phyloP scores from a whole-genome alignment of 2,888 invertebrate genomes.

The Dysmachus trigonus region DNA sequence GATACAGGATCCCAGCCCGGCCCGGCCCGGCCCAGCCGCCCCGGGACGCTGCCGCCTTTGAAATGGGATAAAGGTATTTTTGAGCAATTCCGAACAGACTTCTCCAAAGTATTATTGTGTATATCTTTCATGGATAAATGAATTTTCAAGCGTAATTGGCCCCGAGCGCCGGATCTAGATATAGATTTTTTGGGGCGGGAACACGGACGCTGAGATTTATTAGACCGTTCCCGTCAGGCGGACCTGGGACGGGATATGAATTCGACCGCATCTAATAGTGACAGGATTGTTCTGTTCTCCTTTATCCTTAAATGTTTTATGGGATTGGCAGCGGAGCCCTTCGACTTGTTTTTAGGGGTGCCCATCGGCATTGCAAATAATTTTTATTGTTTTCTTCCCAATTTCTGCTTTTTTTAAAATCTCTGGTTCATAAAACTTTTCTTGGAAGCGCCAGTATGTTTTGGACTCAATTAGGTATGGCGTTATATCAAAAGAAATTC shows the following conservation, averaged over 20 bases:
- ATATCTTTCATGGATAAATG: conserved; percentile 27
- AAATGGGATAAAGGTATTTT: conserved; percentile 26
- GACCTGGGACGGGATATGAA: background rate
- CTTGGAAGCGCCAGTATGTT: background rate
- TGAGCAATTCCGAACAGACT: conserved; percentile 6
- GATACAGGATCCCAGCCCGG: background rate
- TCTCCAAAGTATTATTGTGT: conserved; percentile 30
- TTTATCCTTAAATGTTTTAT: background rate
- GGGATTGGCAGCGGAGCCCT: background rate
- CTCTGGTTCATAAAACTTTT: background rate
- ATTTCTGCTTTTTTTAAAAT: background rate
- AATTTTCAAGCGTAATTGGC: conserved; percentile 29
- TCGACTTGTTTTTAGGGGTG: background rate
- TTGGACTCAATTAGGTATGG: background rate
- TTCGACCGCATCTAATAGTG: background rate
- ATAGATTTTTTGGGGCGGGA: background rate
- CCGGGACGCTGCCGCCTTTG: background rate
- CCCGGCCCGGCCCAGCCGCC: too few species aligned
- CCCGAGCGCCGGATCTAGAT: background rate
- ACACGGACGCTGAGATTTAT: background rate
- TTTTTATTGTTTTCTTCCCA: background rate
- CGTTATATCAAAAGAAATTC: background rate
- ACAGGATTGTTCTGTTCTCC: background rate
- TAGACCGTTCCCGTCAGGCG: background rate
- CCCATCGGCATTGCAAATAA: background rate